Evolutionary conservation across 2,113 vertebrate genomes (phyloP).

Genomic region (Trachemys scripta): DNA sequence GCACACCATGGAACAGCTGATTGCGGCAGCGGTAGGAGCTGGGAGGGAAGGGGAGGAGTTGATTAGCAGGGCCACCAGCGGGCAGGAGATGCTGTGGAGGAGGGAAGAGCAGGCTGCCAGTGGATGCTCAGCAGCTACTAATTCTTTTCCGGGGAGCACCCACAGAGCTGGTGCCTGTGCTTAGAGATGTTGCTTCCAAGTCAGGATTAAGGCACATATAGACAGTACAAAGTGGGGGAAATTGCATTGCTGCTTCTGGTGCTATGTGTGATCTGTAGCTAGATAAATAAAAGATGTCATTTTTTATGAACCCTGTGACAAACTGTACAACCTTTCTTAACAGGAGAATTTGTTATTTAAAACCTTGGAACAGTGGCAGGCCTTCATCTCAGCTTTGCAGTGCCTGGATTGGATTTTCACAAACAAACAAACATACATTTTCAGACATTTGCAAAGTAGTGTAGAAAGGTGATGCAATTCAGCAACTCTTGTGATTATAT

Average conservation of each 20-base stretch:
- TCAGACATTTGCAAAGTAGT: not conserved
- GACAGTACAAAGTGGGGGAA: not conserved
- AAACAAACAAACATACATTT: not conserved
- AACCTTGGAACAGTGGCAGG: accelerated
- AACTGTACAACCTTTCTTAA: not conserved
- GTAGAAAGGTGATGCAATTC: not conserved
- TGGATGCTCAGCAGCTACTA: no score
- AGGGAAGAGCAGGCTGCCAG: no score
- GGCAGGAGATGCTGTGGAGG: no score
- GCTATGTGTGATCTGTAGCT: not conserved
- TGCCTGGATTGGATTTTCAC: not conserved
- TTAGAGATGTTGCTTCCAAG: not conserved
- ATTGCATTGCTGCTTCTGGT: not conserved
- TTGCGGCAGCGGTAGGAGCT: no score
- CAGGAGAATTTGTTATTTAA: not conserved
- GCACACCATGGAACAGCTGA: no score
- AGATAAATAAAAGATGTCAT: not conserved
- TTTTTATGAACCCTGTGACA: not conserved
- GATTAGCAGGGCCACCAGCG: no score
- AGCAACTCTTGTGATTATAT: conserved; percentile 29
- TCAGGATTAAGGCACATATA: not conserved
- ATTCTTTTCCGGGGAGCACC: no score
- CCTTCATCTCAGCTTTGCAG: not conserved
- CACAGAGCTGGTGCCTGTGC: no score
- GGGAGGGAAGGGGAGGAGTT: no score